A percentile compares a stretch with the other conserved stretches of the same genome.
Conservation (phyloP, 2,888 invertebrate species). For the Luperina testacea region DNA sequence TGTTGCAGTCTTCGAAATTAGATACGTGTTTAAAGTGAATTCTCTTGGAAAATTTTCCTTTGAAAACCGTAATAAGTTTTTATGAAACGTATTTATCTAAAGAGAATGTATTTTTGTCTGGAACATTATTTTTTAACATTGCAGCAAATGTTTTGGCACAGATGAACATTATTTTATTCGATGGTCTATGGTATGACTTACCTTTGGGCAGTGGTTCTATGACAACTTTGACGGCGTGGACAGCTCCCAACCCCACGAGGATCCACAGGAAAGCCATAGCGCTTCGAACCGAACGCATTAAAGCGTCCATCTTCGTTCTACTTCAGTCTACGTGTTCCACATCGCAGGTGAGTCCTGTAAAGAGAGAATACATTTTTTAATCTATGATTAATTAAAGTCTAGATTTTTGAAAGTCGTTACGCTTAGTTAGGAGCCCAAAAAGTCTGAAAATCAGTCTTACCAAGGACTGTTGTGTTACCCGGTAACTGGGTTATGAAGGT, state of each 20-base stretch:
- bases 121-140: background rate
- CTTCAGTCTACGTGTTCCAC: slow-evolving; percentile 74
- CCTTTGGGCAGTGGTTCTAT: slow-evolving; percentile 89
- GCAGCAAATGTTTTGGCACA: background rate
- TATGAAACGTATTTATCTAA: slow-evolving; percentile 11
- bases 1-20: slow-evolving; percentile 54
- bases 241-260: slow-evolving; percentile 78
- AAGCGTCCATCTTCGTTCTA: slow-evolving; percentile 77
- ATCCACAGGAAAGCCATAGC: slow-evolving; percentile 82
- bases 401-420: background rate
- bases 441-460: background rate
- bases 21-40: slow-evolving; percentile 53
- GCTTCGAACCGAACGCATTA: slow-evolving; percentile 71
- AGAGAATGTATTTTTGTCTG: background rate
- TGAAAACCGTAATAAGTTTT: slow-evolving; percentile 25
- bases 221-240: slow-evolving; percentile 85
- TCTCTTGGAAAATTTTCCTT: slow-evolving; percentile 25
- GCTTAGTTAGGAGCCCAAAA: background rate
- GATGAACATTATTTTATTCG: background rate
- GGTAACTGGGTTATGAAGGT: background rate
- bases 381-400: background rate
- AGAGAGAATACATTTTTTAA: background rate
- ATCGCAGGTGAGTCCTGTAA: slow-evolving; percentile 75
- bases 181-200: slow-evolving; percentile 69
- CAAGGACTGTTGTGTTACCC: background rate